These are phyloP conservation scores for Pachliopta kotzebuea DNA, from an alignment of 2,888 invertebrate species.

Conservation along the genomic window DNA sequence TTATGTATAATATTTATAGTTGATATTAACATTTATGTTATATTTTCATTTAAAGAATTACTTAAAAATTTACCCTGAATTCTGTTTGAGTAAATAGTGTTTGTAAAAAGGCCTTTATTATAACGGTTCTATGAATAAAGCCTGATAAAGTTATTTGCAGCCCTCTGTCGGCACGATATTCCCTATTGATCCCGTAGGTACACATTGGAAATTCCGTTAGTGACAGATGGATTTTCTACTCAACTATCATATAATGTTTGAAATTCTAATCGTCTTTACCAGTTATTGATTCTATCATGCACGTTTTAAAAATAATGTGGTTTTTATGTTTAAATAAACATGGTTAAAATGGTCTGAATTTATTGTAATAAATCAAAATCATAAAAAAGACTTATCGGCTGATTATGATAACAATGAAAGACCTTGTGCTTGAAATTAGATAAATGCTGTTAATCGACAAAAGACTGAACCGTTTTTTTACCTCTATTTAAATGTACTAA, in stretches of 20 bases:
- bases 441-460: too few species aligned
- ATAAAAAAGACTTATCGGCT: too few species aligned
- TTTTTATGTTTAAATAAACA: neutral
- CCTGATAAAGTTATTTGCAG: conserved; percentile 28
- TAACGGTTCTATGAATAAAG: conserved; percentile 21
- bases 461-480: too few species aligned
- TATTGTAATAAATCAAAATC: neutral
- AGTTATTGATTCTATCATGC: neutral
- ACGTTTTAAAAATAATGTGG: neutral
- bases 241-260: conserved; percentile 18
- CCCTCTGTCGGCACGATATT: conserved; percentile 21
- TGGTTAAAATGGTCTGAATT: neutral
- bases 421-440: too few species aligned
- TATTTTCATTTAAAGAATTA: neutral
- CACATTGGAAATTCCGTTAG: conserved; percentile 23
- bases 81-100: neutral
- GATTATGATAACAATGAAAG: too few species aligned
- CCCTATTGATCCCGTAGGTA: conserved; percentile 15
- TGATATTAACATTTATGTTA: too few species aligned
- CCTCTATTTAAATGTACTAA: too few species aligned
- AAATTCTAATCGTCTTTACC: conserved; percentile 11
- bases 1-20: too few species aligned
- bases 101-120: conserved; percentile 7
- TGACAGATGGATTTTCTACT: conserved; percentile 20
- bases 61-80: neutral